phyloP scores from a whole-genome alignment of 1,140 invertebrate species.

The Papilio polytes region DNA sequence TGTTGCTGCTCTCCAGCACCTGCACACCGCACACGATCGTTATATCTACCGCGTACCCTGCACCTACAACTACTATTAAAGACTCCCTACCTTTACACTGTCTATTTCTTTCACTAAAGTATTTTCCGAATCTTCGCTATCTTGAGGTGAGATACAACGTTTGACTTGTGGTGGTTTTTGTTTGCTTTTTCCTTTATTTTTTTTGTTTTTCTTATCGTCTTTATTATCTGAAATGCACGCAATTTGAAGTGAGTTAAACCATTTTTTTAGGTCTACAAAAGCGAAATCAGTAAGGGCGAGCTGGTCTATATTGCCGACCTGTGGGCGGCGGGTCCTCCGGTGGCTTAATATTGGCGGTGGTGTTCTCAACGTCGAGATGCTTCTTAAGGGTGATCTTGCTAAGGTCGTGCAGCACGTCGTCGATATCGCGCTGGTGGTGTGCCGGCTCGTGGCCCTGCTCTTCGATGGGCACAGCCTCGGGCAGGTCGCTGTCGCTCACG shows the following conservation, averaged over 20 bases:
- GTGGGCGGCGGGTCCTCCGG: slow-evolving; percentile 68
- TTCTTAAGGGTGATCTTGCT: slow-evolving; percentile 80
- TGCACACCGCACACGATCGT: slow-evolving; percentile 44
- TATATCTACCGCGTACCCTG: neutral
- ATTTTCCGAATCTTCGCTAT: slow-evolving; percentile 76
- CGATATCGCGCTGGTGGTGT: slow-evolving; percentile 79
- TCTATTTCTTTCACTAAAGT: slow-evolving; percentile 74
- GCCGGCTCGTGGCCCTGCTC: slow-evolving; percentile 67
- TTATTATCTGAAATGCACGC: slow-evolving; percentile 52
- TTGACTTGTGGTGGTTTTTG: slow-evolving; percentile 54
- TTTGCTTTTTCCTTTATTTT: slow-evolving; percentile 69
- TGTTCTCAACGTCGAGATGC: slow-evolving; percentile 77
- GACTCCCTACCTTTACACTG: slow-evolving; percentile 66
- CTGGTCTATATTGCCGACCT: slow-evolving; percentile 45
- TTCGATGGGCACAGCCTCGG: slow-evolving; percentile 57
- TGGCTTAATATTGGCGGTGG: slow-evolving; percentile 78
- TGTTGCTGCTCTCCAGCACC: slow-evolving; percentile 77
- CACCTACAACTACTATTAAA: neutral
- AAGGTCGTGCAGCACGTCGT: slow-evolving; percentile 79
- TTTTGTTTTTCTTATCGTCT: slow-evolving; percentile 73
- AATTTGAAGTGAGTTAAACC: neutral
- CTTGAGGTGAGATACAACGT: slow-evolving; percentile 56
- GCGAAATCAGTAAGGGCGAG: neutral
- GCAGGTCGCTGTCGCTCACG: slow-evolving; percentile 66
- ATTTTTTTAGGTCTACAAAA: neutral